A percentile compares a stretch with the other conserved stretches of the same genome.
Evolutionary conservation across 2,113 vertebrate species (phyloP).

Genomic region (Hypomesus transpacificus): DNA sequence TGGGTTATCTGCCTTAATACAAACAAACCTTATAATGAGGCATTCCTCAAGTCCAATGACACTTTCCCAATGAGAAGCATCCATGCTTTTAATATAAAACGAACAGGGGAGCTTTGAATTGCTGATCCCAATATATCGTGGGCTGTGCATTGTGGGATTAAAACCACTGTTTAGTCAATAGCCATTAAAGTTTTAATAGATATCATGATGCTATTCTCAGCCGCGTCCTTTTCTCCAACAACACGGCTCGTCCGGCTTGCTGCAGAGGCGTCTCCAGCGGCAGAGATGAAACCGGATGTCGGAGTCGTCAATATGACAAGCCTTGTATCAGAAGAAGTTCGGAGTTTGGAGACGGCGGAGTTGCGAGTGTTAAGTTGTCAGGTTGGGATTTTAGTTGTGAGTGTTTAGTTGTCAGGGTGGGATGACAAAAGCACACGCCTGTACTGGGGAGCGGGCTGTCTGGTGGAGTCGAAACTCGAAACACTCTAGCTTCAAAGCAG

Average conservation of each 20-base stretch:
- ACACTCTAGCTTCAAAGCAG: too few relatives aligned
- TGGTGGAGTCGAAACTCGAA: too few relatives aligned
- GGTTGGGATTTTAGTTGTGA: too few relatives aligned
- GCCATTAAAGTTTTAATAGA: slow-evolving; percentile 55
- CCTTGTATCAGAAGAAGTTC: too few relatives aligned
- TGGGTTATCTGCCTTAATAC: slow-evolving; percentile 40
- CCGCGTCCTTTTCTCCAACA: slow-evolving; percentile 16
- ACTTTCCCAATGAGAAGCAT: slow-evolving; percentile 63
- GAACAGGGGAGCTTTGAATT: slow-evolving; percentile 48
- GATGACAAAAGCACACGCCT: too few relatives aligned
- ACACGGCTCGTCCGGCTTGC: slow-evolving; percentile 19
- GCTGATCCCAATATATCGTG: slow-evolving; percentile 51
- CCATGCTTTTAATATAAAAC: slow-evolving; percentile 59
- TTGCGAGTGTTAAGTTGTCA: too few relatives aligned
- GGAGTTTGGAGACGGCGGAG: too few relatives aligned
- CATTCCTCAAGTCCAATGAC: slow-evolving; percentile 49
- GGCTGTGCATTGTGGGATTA: slow-evolving; percentile 35
- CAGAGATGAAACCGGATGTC: too few relatives aligned
- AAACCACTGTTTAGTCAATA: slow-evolving; percentile 57
- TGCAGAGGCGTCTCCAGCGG: too few relatives aligned
- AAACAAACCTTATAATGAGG: slow-evolving; percentile 50
- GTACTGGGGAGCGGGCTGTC: too few relatives aligned
- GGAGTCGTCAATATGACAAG: too few relatives aligned
- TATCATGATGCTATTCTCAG: slow-evolving; percentile 48
- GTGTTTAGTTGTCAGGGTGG: too few relatives aligned